phyloP scores from a whole-genome alignment of 1,140 invertebrate genomes.

The Chelonus insularis region DNA sequence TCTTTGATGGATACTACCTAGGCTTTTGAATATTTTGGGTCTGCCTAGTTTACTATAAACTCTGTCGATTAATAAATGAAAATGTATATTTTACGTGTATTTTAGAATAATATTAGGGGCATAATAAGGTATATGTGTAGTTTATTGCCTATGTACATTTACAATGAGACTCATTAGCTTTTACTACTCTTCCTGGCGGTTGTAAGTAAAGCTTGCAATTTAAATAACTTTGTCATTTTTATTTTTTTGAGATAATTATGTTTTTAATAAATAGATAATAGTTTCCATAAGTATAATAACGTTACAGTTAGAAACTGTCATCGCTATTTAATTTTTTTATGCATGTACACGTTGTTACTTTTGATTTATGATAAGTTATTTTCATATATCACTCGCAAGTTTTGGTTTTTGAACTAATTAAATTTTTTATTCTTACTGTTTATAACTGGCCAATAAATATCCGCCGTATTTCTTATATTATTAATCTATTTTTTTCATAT shows the following conservation, averaged over 20 bases:
- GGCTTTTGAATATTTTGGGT: neutral
- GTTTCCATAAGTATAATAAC: too few relatives aligned
- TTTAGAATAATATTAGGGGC: slow-evolving; percentile 40
- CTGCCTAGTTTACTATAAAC: slow-evolving; percentile 4
- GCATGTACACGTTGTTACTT: too few relatives aligned
- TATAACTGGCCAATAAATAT: slow-evolving; percentile 55
- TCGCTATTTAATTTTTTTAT: too few relatives aligned
- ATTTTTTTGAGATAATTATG: too few relatives aligned
- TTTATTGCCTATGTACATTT: slow-evolving; percentile 43
- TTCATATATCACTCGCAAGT: too few relatives aligned
- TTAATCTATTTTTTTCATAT: slow-evolving; percentile 51
- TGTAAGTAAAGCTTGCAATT: slow-evolving; percentile 47
- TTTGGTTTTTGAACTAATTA: too few relatives aligned
- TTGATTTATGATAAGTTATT: too few relatives aligned
- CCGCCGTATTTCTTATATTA: slow-evolving; percentile 50
- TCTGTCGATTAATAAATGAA: slow-evolving; percentile 16
- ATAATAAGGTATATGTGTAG: slow-evolving; percentile 38
- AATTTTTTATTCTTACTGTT: slow-evolving; percentile 46
- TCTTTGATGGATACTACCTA: too few relatives aligned
- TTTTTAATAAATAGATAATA: too few relatives aligned
- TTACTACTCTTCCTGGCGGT: slow-evolving; percentile 42
- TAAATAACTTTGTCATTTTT: slow-evolving; percentile 41
- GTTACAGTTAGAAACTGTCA: too few relatives aligned
- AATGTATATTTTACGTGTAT: slow-evolving; percentile 32
- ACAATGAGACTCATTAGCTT: slow-evolving; percentile 32